phyloP scores from a whole-genome alignment of 2,113 vertebrate genomes.

The Dromaius novaehollandiae region DNA sequence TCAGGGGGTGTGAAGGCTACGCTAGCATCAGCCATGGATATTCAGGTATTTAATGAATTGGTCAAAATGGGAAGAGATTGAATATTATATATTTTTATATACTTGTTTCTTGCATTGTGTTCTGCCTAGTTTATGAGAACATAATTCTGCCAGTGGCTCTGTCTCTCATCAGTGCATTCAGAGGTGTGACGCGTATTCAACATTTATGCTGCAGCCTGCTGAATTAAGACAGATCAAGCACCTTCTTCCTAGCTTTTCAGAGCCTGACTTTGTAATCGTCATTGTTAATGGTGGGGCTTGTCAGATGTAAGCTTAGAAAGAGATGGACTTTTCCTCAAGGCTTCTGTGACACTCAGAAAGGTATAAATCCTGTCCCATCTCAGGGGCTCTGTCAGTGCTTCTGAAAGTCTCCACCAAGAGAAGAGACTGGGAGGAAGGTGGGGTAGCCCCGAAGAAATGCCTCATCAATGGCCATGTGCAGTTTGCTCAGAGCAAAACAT shows the following conservation, averaged over 20 bases:
- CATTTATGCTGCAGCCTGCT: not conserved
- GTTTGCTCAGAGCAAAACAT: slow-evolving; percentile 8
- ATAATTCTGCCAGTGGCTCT: not conserved
- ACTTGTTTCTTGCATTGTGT: not conserved
- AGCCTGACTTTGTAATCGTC: not conserved
- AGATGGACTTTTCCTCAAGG: not conserved
- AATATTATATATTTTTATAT: fast-evolving
- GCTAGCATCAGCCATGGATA: slow-evolving; percentile 92
- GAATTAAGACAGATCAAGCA: not conserved
- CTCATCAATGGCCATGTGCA: not conserved
- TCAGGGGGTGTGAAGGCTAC: slow-evolving; percentile 75
- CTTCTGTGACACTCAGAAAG: not conserved
- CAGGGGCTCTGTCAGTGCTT: not conserved
- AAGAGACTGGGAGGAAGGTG: not conserved
- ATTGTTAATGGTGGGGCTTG: fast-evolving
- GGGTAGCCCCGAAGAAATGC: not conserved
- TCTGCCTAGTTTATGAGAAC: not conserved
- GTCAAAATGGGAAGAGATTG: not conserved
- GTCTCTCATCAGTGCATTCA: not conserved
- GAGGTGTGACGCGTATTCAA: not conserved
- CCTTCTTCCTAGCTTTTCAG: not conserved
- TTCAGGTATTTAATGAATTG: slow-evolving; percentile 82
- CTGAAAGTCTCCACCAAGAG: not conserved
- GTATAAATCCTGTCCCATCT: not conserved
- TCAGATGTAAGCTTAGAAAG: not conserved